Base-by-base conservation (phyloP, 2,797 vertebrate genomes). In the Anguilla pacifica region DNA sequence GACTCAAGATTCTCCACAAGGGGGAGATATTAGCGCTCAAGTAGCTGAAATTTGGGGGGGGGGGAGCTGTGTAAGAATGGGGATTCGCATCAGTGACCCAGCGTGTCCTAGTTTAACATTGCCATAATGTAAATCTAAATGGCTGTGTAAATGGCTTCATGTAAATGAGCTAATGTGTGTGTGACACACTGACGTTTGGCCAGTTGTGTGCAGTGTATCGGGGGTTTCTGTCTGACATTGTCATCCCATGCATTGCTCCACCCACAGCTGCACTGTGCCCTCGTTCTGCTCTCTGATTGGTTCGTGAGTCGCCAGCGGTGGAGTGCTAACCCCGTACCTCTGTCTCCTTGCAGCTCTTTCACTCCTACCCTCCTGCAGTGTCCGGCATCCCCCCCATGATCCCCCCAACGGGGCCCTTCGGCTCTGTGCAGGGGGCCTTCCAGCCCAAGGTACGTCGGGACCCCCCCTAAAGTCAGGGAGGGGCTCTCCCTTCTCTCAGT, bases 341-440 rank as follows among this genome's bases (percentile, higher is more conserved):
- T 84, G 51, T 86, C 43, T 92, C 90, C 91, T 93, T 85, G 28
- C 96, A 99, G 98, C 96, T 99, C 95, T 99, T 99, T 95, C 98
- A 98, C 93, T 98, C 98, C 88, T 99, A 99, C 90, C 98, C 98
- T 88, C 97, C 98, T 85, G 97, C 98, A 90, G 98, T 99, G 94
- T 98, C 98, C 91, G 98, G 98, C 87, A 98, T 99, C 91, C 97
- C 98, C 82, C 98, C 98, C 46, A 98, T 99, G 97, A 98, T 99
- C 90, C 98, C 98, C 74, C 98, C 98, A 7, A 98, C 97, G 0
- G 98, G 98, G 90, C 98, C 98, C 86, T 99, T 99, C 86, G 97
- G 98, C 92, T 99, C 98, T 0, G 96, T 99, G 64, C 98, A 99
- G 96, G 98, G 98, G 91, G 98, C 98, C 53, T 99, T 99, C 94